Conservation (phyloP, 2,113 vertebrate species). For the Tretioscincus oriximinensis region DNA sequence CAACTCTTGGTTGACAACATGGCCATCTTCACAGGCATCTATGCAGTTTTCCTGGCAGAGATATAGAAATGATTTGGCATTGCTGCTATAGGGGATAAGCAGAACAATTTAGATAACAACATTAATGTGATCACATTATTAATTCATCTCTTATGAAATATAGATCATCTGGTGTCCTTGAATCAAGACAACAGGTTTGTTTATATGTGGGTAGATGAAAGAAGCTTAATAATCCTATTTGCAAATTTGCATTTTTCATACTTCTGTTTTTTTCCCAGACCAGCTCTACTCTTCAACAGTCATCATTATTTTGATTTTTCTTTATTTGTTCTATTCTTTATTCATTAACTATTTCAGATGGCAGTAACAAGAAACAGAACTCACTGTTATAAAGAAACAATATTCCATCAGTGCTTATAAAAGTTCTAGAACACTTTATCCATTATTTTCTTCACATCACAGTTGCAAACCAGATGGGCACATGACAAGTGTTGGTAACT, state of each 20-base stretch:
- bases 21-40: too few species aligned
- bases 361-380: constrained; percentile 8
- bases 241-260: neutral
- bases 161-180: too few species aligned
- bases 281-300: neutral
- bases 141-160: too few species aligned
- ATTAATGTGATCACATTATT: too few species aligned
- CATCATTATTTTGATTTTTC: constrained; percentile 7
- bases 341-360: constrained; percentile 13
- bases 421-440: neutral
- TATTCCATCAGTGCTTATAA: constrained; percentile 7
- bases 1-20: too few species aligned
- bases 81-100: too few species aligned
- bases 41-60: too few species aligned
- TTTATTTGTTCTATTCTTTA: neutral
- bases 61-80: too few species aligned
- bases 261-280: neutral
- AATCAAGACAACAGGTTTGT: neutral
- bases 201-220: neutral
- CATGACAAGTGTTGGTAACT: neutral
- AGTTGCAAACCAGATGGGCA: neutral
- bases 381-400: constrained; percentile 1
- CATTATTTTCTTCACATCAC: constrained; percentile 7
- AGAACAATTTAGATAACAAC: too few species aligned
- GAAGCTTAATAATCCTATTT: neutral